These are phyloP conservation scores for Brachyistius frenatus DNA, from an alignment of 2,113 vertebrate genomes.

Conservation along the genomic window DNA sequence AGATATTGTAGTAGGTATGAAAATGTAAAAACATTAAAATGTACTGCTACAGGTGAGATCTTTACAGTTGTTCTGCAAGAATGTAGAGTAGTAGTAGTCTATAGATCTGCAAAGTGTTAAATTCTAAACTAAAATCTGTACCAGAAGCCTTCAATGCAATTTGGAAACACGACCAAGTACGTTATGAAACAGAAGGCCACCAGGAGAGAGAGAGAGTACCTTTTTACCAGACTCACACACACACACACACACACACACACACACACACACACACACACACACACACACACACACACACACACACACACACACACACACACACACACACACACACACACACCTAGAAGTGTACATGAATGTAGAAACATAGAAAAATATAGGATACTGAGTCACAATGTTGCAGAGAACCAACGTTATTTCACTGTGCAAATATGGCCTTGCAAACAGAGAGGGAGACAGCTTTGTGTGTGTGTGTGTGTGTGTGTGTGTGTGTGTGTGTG, in stretches of 20 bases:
- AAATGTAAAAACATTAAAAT: no score
- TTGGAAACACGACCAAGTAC: neutral
- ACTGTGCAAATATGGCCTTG: constrained; percentile 54
- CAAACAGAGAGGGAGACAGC: constrained; percentile 54
- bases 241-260: neutral
- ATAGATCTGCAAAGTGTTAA: neutral
- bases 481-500: constrained; percentile 2
- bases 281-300: neutral
- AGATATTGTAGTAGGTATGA: no score
- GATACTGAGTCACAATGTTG: constrained; percentile 39
- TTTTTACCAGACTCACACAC: no score
- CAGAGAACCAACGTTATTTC: constrained; percentile 61
- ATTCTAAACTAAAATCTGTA: constrained; percentile 11
- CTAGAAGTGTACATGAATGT: constrained; percentile 18
- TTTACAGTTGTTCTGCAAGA: no score
- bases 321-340: neutral
- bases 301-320: neutral
- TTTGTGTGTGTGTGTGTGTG: constrained; percentile 16
- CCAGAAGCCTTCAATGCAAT: neutral
- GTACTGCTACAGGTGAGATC: no score
- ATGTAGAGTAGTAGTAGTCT: no score
- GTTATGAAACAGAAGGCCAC: constrained; percentile 19
- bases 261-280: neutral
- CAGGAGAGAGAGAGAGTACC: neutral
- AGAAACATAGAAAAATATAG: constrained; percentile 38